Evolutionary conservation across 2,888 invertebrate species (phyloP), one percentile per base, ranked within the genome.

Genomic region (Acronicta alni): DNA sequence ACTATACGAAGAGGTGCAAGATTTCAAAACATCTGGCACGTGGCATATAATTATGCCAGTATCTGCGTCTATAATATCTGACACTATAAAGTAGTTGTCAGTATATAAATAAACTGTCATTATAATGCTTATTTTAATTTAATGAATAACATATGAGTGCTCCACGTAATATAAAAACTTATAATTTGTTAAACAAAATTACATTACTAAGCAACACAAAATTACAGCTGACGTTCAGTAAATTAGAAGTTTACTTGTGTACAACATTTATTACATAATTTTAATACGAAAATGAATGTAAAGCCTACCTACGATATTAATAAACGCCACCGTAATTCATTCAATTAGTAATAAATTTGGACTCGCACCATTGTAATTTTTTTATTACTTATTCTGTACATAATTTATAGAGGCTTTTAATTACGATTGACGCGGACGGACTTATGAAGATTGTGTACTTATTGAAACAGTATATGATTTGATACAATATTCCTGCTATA

Each of bases 271-370:
- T 44, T 55, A 9, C 46, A 49, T 70, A 41, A 64, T 56, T 70
- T 56, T 70, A 32, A 39, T 70, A 46, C 32, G 64, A 57, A 70
- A 64, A 70, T 71, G 51, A 57, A 52, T 47, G 57, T 70, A 64
- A 70, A 66, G 49, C 30, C 26, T 39, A 51, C n/a, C 35, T 51
- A 47, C 14, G 47, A 18, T 64, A 65, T 64, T 64, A 47, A 52
- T 57, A 67, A 70, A 51, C 45, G 57, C 43, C 64, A 52, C 65
- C 30, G 30, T 30, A 30, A 30, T 30, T 30, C 30, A 30, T 71
- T 67, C 67, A 65, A 71, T 67, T 58, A 47, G 57, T 65, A 57
- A 70, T 67, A 66, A 66, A 58, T 53, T 65, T 18, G 42, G 35
- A 17, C 46, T 42, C 53, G 48, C 16, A 23, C 39, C 41, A 35